Evolutionary conservation across 30 jellyfish, hydroid and myxozoan genomes (phyloP).

Genomic region (Cassiopea xamachana): DNA sequence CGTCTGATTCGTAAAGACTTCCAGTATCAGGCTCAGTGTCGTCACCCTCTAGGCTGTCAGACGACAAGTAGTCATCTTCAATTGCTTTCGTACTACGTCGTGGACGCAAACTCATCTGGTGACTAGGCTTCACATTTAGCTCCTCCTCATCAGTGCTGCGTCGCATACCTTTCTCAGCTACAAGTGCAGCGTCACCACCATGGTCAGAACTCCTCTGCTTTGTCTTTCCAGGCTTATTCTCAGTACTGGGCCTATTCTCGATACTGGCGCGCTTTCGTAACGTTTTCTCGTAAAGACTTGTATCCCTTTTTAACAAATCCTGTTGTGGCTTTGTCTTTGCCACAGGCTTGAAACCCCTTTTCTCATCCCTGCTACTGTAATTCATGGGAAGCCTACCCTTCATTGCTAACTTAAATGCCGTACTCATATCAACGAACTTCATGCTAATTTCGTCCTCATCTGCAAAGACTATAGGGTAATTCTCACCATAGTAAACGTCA

Average conservation of each 20-base stretch:
- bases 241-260: neutral
- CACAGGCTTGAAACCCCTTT: neutral
- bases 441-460: constrained; percentile 59
- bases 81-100: constrained; percentile 16
- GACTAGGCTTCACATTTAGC: constrained; percentile 17
- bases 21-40: constrained; percentile 45
- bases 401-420: constrained; percentile 65
- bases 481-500: constrained; percentile 54
- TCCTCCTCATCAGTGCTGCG: constrained; percentile 10
- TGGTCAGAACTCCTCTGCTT: constrained; percentile 16
- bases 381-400: constrained; percentile 28
- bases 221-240: neutral
- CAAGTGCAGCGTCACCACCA: constrained; percentile 15
- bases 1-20: constrained; percentile 45
- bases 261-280: constrained; percentile 16
- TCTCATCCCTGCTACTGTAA: neutral
- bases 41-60: constrained; percentile 63
- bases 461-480: constrained; percentile 54
- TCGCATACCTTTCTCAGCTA: neutral
- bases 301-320: constrained; percentile 8
- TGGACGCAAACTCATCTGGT: constrained; percentile 63
- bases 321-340: neutral
- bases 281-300: constrained; percentile 4
- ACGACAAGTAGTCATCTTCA: constrained; percentile 52
- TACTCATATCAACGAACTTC: constrained; percentile 77